phyloP scores from a whole-genome alignment of 2,888 invertebrate genomes.

The Cetonia aurata region DNA sequence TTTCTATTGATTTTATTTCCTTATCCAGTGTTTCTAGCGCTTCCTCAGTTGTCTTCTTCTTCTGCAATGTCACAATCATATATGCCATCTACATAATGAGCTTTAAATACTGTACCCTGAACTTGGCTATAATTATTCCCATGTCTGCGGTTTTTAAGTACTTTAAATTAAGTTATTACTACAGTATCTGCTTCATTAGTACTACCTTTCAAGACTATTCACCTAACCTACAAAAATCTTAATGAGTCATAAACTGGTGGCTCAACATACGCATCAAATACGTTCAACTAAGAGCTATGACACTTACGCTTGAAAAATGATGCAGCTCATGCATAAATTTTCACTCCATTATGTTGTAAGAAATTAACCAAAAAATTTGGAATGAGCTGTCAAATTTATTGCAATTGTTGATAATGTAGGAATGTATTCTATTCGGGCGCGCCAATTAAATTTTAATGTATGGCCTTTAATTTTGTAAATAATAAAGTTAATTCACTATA shows the following conservation, averaged over 20 bases:
- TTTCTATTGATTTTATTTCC: conserved; percentile 85
- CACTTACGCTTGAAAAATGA: conserved; percentile 40
- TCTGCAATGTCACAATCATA: conserved; percentile 63
- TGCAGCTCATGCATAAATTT: conserved; percentile 39
- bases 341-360: conserved; percentile 40
- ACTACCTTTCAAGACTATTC: conserved; percentile 37
- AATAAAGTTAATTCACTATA: too few species aligned
- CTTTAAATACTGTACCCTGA: conserved; percentile 71
- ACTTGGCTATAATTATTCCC: conserved; percentile 77
- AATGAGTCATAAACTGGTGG: neutral
- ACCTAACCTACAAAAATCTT: conserved; percentile 42
- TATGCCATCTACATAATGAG: neutral
- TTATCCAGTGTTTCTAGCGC: conserved; percentile 80
- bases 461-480: too few species aligned
- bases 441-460: neutral
- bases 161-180: conserved; percentile 35
- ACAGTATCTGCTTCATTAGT: conserved; percentile 36
- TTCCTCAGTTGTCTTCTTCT: conserved; percentile 71
- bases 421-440: conserved; percentile 17
- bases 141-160: conserved; percentile 63
- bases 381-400: conserved; percentile 47
- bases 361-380: conserved; percentile 49
- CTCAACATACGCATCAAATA: conserved; percentile 24
- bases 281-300: conserved; percentile 7
- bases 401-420: conserved; percentile 32